Conservation (phyloP, 1,140 invertebrate genomes). For the Campoletis sonorensis region DNA sequence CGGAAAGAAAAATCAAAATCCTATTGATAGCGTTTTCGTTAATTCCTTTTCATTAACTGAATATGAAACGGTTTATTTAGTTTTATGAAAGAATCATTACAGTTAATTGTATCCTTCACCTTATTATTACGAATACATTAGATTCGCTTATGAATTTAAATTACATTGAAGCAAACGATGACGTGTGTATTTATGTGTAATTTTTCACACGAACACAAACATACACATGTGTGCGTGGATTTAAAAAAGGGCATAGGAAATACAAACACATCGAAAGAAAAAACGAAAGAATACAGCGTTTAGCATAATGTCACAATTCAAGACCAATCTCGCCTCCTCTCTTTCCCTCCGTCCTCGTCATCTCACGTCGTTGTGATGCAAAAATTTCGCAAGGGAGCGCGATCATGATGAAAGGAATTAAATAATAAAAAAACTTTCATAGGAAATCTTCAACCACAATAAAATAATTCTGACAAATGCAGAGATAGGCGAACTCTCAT, state of each 20-base stretch:
- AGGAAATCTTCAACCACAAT: constrained; percentile 22
- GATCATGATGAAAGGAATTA: constrained; percentile 16
- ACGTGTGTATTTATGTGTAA: not conserved
- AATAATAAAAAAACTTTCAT: not conserved
- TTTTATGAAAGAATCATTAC: not conserved
- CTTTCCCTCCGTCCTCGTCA: constrained; percentile 10
- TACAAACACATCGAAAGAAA: not conserved
- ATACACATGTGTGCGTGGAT: not conserved
- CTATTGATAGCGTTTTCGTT: no score
- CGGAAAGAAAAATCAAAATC: no score
- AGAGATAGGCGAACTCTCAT: constrained; percentile 6
- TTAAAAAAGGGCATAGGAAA: not conserved
- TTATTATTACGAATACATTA: not conserved
- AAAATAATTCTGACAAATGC: constrained; percentile 17
- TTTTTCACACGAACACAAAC: no score
- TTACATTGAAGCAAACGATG: not conserved
- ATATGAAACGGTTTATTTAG: no score
- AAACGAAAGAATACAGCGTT: constrained; percentile 7
- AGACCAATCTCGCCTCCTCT: constrained; percentile 28
- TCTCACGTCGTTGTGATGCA: constrained; percentile 60
- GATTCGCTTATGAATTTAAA: not conserved
- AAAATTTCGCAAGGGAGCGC: constrained; percentile 65
- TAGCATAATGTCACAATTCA: constrained; percentile 35
- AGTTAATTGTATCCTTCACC: not conserved
- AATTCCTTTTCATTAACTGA: no score